These are phyloP conservation scores for Parus major DNA, from an alignment of 2,113 vertebrate genomes.

Conservation along the genomic window DNA sequence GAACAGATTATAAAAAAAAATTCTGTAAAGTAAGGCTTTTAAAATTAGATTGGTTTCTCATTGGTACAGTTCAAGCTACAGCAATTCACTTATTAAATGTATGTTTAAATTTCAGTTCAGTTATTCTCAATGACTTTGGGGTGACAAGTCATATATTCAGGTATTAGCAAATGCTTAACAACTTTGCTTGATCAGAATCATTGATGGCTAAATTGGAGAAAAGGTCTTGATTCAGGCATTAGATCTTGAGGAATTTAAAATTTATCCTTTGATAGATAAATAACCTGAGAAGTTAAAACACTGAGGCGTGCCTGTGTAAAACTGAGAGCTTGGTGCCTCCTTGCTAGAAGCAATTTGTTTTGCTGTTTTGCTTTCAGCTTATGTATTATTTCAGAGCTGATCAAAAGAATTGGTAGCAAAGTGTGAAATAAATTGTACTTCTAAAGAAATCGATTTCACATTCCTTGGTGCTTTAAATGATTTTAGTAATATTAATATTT, in stretches of 20 bases:
- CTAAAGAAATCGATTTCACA: constrained; percentile 74
- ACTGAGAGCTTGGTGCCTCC: constrained; percentile 10
- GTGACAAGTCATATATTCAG: background rate
- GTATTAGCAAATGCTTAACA: background rate
- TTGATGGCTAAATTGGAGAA: background rate
- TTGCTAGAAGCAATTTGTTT: constrained; percentile 61
- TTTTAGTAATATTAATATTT: constrained; percentile 79
- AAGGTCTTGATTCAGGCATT: background rate
- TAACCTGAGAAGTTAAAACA: constrained; percentile 29
- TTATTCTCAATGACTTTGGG: background rate
- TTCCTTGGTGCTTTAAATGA: constrained; percentile 78
- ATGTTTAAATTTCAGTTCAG: background rate
- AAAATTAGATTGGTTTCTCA: constrained; percentile 25
- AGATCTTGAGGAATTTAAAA: background rate
- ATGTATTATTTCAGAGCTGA: constrained; percentile 68
- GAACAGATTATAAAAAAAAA: background rate
- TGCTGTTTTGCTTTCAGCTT: constrained; percentile 62
- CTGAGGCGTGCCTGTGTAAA: background rate
- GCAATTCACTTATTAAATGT: background rate
- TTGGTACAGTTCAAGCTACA: background rate
- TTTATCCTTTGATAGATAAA: constrained; percentile 3
- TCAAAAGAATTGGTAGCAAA: constrained; percentile 73
- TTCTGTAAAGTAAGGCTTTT: background rate
- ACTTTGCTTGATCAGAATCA: background rate
- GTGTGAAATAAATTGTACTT: constrained; percentile 73